Evolutionary conservation across 1,140 invertebrate species (phyloP).

Genomic region (Drosophila repletoides): DNA sequence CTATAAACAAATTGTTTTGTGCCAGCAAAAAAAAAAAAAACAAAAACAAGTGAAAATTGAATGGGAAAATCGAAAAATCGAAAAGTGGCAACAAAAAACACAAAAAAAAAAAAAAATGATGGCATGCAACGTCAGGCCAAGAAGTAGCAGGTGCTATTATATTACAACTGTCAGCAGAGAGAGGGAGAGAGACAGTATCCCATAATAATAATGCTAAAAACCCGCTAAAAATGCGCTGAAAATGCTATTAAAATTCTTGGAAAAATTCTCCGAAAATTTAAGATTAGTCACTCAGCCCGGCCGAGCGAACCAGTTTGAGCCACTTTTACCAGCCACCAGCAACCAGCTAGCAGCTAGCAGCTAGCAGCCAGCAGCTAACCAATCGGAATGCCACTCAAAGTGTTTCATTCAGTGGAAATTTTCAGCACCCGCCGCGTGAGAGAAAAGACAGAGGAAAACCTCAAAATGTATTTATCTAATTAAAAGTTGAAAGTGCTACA

Average conservation of each 20-base stretch:
- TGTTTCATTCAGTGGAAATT: slow-evolving; percentile 6
- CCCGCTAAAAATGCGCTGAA: not conserved
- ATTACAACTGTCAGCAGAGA: slow-evolving; percentile 18
- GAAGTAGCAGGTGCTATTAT: slow-evolving; percentile 23
- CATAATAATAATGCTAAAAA: no score
- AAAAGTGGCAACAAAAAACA: slow-evolving; percentile 48
- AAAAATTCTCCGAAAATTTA: slow-evolving; percentile 4
- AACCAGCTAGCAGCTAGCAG: no score
- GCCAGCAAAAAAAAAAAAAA: slow-evolving; percentile 30
- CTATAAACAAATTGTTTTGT: slow-evolving; percentile 80
- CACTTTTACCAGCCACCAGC: not conserved
- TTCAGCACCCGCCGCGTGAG: slow-evolving; percentile 20
- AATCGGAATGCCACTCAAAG: slow-evolving; percentile 24
- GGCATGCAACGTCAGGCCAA: slow-evolving; percentile 12
- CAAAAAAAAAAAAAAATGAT: not conserved
- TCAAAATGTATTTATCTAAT: slow-evolving; percentile 37
- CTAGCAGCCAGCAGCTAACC: no score
- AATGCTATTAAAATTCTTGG: slow-evolving; percentile 8
- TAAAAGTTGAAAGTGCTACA: slow-evolving; percentile 27
- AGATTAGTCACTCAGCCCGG: slow-evolving; percentile 35
- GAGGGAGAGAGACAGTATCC: not conserved
- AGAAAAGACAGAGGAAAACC: not conserved
- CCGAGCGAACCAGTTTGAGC: not conserved
- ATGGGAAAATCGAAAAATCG: slow-evolving; percentile 44
- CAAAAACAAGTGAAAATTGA: slow-evolving; percentile 50